phyloP scores from a whole-genome alignment of 2,888 invertebrate species.

The Entomobrya multifasciata region DNA sequence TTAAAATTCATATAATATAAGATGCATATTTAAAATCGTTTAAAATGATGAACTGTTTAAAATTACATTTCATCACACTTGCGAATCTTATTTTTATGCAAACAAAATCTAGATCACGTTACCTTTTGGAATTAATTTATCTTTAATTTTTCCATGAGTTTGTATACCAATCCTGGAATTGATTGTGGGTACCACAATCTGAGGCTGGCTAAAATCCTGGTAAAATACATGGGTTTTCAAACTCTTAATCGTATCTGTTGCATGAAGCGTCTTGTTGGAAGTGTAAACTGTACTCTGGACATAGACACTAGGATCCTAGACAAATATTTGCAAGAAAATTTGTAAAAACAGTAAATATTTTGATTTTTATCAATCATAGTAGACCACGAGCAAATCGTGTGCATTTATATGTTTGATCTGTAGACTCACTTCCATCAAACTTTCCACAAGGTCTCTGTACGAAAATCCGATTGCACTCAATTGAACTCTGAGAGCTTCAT shows the following conservation, averaged over 20 bases:
- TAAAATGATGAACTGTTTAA: not conserved
- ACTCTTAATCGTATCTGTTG: conserved; percentile 60
- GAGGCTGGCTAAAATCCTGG: conserved; percentile 75
- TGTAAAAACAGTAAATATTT: not conserved
- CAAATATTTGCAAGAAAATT: no score
- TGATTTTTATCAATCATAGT: not conserved
- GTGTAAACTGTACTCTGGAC: conserved; percentile 74
- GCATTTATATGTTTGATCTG: no score
- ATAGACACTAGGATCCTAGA: conserved; percentile 74
- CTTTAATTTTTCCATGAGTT: conserved; percentile 75
- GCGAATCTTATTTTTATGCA: not conserved
- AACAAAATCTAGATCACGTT: no score
- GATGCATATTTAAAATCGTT: not conserved
- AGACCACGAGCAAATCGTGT: no score
- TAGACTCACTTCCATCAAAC: conserved; percentile 71
- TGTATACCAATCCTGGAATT: conserved; percentile 76
- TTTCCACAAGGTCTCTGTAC: conserved; percentile 73
- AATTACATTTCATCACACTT: no score
- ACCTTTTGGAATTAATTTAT: conserved; percentile 76
- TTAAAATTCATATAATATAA: conserved; percentile 18
- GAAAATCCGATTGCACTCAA: conserved; percentile 68
- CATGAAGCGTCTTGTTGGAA: conserved; percentile 60
- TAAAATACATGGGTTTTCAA: conserved; percentile 74
- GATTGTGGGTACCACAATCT: conserved; percentile 73
- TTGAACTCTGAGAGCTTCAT: conserved; percentile 73